These are phyloP conservation scores for Epinephelus cyanopodus DNA, from an alignment of 2,113 vertebrate genomes.

Conservation along the genomic window DNA sequence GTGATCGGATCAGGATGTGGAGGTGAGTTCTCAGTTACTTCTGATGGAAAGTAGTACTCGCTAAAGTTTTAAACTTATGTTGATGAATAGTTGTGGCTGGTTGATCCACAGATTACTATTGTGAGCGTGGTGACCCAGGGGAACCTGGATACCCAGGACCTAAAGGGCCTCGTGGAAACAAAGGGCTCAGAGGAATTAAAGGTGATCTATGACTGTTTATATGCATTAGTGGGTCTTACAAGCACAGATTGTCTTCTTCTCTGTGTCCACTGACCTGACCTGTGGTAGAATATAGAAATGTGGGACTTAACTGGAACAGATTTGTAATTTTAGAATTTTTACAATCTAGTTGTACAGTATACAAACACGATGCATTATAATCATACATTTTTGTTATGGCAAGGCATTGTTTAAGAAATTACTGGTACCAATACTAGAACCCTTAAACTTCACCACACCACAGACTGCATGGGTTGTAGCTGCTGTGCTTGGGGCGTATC, in stretches of 20 bases:
- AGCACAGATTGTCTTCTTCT: too few relatives aligned
- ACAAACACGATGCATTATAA: not conserved
- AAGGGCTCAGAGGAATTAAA: constrained; percentile 65
- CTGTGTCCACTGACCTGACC: too few relatives aligned
- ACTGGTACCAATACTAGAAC: too few relatives aligned
- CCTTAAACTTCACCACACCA: too few relatives aligned
- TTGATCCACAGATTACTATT: constrained; percentile 61
- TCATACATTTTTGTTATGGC: not conserved
- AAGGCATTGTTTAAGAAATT: too few relatives aligned
- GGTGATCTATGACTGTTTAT: constrained; percentile 54
- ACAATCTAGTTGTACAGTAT: not conserved
- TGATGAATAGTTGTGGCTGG: not conserved
- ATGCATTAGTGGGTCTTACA: too few relatives aligned
- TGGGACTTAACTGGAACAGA: too few relatives aligned
- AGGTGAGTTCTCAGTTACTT: constrained; percentile 46
- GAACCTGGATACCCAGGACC: constrained; percentile 59
- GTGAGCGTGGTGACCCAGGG: constrained; percentile 61
- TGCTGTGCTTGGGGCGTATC: too few relatives aligned
- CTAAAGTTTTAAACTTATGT: not conserved
- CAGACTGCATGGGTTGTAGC: too few relatives aligned
- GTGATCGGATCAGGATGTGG: constrained; percentile 63
- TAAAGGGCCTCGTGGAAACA: constrained; percentile 46
- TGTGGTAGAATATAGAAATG: too few relatives aligned
- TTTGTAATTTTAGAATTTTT: too few relatives aligned
- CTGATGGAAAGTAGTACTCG: not conserved